A percentile compares a stretch with the other conserved stretches of the same genome.
Conservation (phyloP, 2,888 invertebrate species). For the Cinara cedri region DNA sequence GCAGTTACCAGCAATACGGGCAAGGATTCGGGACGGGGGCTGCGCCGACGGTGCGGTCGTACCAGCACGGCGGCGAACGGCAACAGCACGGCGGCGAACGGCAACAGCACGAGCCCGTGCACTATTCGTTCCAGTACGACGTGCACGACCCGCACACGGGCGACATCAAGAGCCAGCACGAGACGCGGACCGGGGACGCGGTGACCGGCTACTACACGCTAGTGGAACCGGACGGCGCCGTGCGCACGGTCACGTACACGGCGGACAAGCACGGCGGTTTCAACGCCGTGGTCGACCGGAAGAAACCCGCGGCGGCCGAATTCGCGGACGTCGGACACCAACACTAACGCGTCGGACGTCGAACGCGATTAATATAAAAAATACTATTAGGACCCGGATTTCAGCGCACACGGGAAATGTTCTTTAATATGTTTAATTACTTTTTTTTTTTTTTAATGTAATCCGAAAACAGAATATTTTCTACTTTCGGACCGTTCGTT, state of each 20-base stretch:
- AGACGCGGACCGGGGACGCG: conserved; percentile 61
- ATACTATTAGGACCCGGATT: neutral
- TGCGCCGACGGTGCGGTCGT: neutral
- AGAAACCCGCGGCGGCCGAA: conserved; percentile 58
- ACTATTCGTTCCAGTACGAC: conserved; percentile 58
- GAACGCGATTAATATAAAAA: neutral
- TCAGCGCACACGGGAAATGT: no score
- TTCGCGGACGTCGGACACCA: neutral
- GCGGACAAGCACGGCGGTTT: conserved; percentile 63
- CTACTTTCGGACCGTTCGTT: no score
- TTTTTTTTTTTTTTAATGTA: no score
- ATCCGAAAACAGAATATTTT: no score
- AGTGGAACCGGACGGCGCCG: conserved; percentile 59
- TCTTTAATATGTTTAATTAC: no score
- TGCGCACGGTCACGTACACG: conserved; percentile 63
- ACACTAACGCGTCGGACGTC: neutral
- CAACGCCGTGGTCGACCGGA: conserved; percentile 62
- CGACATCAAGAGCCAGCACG: conserved; percentile 62
- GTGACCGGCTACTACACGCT: conserved; percentile 62
- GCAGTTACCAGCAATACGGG: conserved; percentile 44
- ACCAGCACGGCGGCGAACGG: conserved; percentile 59
- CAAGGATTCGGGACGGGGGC: conserved; percentile 48
- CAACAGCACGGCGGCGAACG: conserved; percentile 40
- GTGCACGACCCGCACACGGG: conserved; percentile 61
- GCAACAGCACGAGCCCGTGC: conserved; percentile 21